Base-by-base conservation (phyloP, 1,140 invertebrate species). In the Drosophila albomicans region DNA sequence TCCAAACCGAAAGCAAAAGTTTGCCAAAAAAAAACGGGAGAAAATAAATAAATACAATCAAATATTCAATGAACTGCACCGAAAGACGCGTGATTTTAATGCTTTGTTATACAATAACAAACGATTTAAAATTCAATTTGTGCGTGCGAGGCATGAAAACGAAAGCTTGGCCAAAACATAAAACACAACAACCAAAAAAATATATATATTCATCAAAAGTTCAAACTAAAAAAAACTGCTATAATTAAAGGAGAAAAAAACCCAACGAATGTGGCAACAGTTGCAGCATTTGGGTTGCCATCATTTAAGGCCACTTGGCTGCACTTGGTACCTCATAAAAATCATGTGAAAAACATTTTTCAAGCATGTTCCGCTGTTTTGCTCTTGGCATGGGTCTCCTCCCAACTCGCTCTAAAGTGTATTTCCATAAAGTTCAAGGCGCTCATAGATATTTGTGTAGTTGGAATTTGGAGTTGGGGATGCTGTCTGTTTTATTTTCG, bases 361-460 rank as follows among this genome's bases (percentile, higher is more conserved):
- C 72, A 88, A 84, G 32, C 5, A 56, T 38, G 7, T 6, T 54
- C n/a, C 5, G 20, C 16, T 64, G 43, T 46, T 68, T 46, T 45
- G 28, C 38, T 52, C 62, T 78, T 78, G 59, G 78, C 78, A 80
- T 80, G 78, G 78, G 78, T 80, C 75, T 75, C 16, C 20, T 25
- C 20, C 20, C 10, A 38, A 38, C 35, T 38, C 35, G n/a, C 32
- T 15, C 32, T 10, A 48, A 57, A 78, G 41, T 25, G 20, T 62
- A 43, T 70, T 59, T 59, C 69, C 77, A 52, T 51, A 88, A 88
- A 88, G 84, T 88, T 88, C 84, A 88, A 88, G 84, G 85, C 81
- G 82, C 79, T 82, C 79, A 59, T 86, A 69, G 79, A 45, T 25
- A 20, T 51, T 16, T 16, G 20, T 52, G 52, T 15, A 38, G 16